These are phyloP conservation scores for Sardinella longiceps DNA, from an alignment of 2,797 vertebrate genomes.

Conservation along the genomic window DNA sequence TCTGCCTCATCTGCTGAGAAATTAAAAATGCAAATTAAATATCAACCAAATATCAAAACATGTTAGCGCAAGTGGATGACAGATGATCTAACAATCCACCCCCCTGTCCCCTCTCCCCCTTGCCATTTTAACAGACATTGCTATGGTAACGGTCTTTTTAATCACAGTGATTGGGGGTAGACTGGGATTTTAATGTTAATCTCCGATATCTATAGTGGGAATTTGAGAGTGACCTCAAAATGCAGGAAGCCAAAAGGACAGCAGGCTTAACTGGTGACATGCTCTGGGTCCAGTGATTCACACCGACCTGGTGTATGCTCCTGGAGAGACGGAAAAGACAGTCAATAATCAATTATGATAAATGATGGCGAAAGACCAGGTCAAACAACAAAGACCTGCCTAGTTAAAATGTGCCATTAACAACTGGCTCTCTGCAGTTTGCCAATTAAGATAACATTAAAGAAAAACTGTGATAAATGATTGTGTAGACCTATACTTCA, in stretches of 20 bases:
- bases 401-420: slow-evolving; percentile 8
- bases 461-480: neutral
- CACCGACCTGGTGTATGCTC: neutral
- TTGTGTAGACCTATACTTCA: too few species aligned
- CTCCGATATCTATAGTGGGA: slow-evolving; percentile 32
- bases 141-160: slow-evolving; percentile 47
- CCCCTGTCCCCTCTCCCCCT: slow-evolving; percentile 21
- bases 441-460: slow-evolving; percentile 3
- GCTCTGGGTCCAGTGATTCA: neutral
- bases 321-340: neutral
- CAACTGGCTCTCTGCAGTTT: neutral
- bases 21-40: slow-evolving; percentile 64
- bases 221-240: slow-evolving; percentile 18
- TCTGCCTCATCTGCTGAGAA: slow-evolving; percentile 57
- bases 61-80: slow-evolving; percentile 49
- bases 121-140: slow-evolving; percentile 45
- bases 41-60: slow-evolving; percentile 57
- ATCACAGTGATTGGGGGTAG: slow-evolving; percentile 43
- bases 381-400: neutral
- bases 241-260: neutral
- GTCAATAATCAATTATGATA: slow-evolving; percentile 16
- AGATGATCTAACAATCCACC: slow-evolving; percentile 54
- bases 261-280: neutral
- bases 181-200: slow-evolving; percentile 36
- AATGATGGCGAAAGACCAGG: slow-evolving; percentile 7